phyloP scores from a whole-genome alignment of 2,113 vertebrate genomes.

The Rynchops niger region DNA sequence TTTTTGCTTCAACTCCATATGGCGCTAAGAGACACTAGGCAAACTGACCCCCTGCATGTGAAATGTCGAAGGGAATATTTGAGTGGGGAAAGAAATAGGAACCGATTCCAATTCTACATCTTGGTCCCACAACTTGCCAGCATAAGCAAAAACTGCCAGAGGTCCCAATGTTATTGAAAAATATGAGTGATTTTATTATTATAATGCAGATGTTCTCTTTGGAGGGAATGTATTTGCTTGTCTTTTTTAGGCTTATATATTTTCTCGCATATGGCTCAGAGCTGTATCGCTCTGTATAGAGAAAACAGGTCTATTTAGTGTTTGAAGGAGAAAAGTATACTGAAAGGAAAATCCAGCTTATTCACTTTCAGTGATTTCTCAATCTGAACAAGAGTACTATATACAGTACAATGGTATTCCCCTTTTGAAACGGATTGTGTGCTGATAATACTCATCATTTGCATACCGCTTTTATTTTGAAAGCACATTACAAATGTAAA shows the following conservation, averaged over 20 bases:
- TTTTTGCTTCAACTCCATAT: rapidly evolving
- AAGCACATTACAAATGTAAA: slow-evolving; percentile 24
- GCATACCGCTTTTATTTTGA: slow-evolving; percentile 29
- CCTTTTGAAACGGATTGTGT: slow-evolving; percentile 28
- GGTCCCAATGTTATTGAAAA: neutral
- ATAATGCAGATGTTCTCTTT: neutral
- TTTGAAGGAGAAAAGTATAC: neutral
- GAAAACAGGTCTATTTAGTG: neutral
- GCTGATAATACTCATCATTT: slow-evolving; percentile 38
- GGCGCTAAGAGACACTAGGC: too few relatives aligned
- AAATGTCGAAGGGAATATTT: neutral
- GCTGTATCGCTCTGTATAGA: neutral
- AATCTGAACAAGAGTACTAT: slow-evolving; percentile 32
- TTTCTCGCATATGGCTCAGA: neutral
- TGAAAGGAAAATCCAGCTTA: neutral
- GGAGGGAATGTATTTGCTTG: neutral
- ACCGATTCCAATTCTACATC: neutral
- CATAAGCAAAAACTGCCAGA: neutral
- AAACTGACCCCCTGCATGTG: neutral
- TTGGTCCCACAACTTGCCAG: neutral
- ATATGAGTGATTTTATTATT: neutral
- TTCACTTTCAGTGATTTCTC: neutral
- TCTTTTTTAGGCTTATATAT: neutral
- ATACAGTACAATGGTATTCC: neutral
- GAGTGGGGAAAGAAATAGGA: neutral